phyloP scores from a whole-genome alignment of 2,888 invertebrate genomes.

The Zhuqinia jingwanae region DNA sequence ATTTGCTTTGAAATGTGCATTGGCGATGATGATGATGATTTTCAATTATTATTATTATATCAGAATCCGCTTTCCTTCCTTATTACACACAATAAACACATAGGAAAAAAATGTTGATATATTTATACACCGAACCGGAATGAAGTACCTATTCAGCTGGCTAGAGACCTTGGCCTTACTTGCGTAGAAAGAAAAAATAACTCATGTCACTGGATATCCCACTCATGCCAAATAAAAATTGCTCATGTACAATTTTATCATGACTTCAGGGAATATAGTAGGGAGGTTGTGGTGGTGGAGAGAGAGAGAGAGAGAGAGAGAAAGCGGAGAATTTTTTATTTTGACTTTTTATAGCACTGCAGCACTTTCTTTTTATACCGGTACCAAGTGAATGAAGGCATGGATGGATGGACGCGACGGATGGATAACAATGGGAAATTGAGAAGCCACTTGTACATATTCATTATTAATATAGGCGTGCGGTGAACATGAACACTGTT shows the following conservation, averaged over 20 bases:
- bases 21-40: conserved; percentile 31
- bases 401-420: conserved; percentile 20
- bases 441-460: neutral
- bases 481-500: conserved; percentile 51
- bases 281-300: no score
- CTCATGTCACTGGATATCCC: neutral
- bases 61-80: conserved; percentile 34
- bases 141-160: neutral
- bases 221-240: conserved; percentile 2
- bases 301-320: no score
- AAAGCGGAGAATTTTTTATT: conserved; percentile 17
- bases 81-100: neutral
- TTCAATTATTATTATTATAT: conserved; percentile 44
- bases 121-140: no score
- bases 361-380: neutral
- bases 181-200: conserved; percentile 4
- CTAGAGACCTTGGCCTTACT: conserved; percentile 48
- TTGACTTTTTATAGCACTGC: conserved; percentile 53
- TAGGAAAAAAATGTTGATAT: neutral
- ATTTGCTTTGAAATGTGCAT: no score
- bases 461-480: conserved; percentile 6
- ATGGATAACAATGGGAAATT: conserved; percentile 22
- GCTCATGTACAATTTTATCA: neutral
- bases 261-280: neutral
- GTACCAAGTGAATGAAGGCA: neutral